phyloP scores from a whole-genome alignment of 1,140 invertebrate species.

The Orussus abietinus region DNA sequence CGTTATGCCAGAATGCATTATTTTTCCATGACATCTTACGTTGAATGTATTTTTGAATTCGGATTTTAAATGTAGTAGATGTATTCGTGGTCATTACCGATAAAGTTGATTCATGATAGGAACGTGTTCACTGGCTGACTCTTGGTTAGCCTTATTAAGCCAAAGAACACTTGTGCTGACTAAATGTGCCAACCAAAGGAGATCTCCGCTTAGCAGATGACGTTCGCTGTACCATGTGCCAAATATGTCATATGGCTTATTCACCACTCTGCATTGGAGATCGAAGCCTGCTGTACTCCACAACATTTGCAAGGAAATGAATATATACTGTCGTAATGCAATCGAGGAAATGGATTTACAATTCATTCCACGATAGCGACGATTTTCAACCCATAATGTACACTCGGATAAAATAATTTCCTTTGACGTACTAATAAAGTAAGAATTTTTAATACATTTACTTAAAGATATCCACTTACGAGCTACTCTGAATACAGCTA shows the following conservation, averaged over 20 bases:
- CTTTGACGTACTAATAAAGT: background rate
- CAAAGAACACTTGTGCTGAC: constrained; percentile 76
- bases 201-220: constrained; percentile 76
- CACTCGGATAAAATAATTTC: too few relatives aligned
- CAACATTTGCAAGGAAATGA: too few relatives aligned
- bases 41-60: too few relatives aligned
- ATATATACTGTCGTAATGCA: too few relatives aligned
- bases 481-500: constrained; percentile 77
- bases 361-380: too few relatives aligned
- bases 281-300: constrained; percentile 61
- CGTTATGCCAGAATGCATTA: background rate
- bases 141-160: constrained; percentile 82
- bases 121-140: constrained; percentile 74
- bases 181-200: constrained; percentile 75
- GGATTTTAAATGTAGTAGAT: too few relatives aligned
- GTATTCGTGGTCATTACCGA: too few relatives aligned
- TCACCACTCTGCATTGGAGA: constrained; percentile 75
- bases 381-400: too few relatives aligned
- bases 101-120: constrained; percentile 77
- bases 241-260: constrained; percentile 87
- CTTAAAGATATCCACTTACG: too few relatives aligned
- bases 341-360: background rate
- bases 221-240: constrained; percentile 85
- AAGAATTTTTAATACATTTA: too few relatives aligned
- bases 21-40: too few relatives aligned